These are phyloP conservation scores for Phortica magna DNA, from an alignment of 2,888 invertebrate species.

Conservation along the genomic window DNA sequence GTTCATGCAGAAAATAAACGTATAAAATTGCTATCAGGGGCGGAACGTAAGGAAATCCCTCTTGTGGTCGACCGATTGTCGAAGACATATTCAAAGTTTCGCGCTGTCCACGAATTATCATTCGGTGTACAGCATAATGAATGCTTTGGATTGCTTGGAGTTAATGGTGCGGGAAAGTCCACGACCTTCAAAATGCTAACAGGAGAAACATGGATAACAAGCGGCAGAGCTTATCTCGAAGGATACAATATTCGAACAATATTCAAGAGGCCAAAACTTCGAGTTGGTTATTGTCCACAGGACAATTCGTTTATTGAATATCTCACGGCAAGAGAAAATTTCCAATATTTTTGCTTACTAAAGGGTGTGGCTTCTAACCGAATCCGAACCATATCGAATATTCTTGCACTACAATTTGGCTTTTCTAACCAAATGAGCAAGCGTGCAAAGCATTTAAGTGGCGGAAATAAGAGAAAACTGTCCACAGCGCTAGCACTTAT, in stretches of 20 bases:
- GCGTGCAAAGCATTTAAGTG: constrained; percentile 81
- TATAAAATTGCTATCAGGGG: background rate
- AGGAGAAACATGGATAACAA: constrained; percentile 85
- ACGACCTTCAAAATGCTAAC: constrained; percentile 92
- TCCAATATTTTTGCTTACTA: constrained; percentile 82
- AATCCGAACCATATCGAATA: constrained; percentile 56
- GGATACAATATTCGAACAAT: constrained; percentile 79
- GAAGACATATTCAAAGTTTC: background rate
- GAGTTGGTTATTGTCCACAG: constrained; percentile 85
- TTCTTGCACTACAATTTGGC: constrained; percentile 79
- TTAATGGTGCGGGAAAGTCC: constrained; percentile 92
- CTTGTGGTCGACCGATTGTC: constrained; percentile 14
- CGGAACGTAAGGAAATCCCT: background rate
- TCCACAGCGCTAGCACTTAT: constrained; percentile 84
- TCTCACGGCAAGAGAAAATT: constrained; percentile 83
- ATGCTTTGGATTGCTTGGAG: constrained; percentile 88
- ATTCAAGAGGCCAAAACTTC: background rate
- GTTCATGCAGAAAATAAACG: background rate
- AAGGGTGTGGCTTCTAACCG: constrained; percentile 79
- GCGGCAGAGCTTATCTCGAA: constrained; percentile 84
- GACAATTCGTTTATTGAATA: constrained; percentile 84
- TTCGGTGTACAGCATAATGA: constrained; percentile 79
- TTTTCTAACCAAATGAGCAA: constrained; percentile 81
- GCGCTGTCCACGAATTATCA: background rate
- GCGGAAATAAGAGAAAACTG: constrained; percentile 85